Evolutionary conservation across 2,797 vertebrate genomes (phyloP).

Genomic region (Cirrhinus mrigala): DNA sequence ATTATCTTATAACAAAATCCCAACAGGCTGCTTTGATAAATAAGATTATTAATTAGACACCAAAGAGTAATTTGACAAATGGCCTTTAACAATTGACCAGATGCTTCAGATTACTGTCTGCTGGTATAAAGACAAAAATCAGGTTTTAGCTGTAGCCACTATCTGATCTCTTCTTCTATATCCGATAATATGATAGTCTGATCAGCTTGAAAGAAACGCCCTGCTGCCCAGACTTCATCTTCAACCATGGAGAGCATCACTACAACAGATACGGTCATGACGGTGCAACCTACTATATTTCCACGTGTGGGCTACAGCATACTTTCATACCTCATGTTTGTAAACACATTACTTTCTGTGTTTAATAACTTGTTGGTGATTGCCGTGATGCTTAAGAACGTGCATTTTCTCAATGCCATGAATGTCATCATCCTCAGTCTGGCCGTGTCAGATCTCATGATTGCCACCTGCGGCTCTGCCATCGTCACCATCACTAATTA

Average conservation of each 20-base stretch:
- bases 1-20: not conserved
- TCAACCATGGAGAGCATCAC: slow-evolving; percentile 67
- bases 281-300: slow-evolving; percentile 67
- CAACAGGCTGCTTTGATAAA: slow-evolving; percentile 16
- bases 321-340: slow-evolving; percentile 77
- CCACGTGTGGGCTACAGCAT: slow-evolving; percentile 75
- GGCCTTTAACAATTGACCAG: slow-evolving; percentile 16
- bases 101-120: slow-evolving; percentile 2
- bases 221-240: slow-evolving; percentile 2
- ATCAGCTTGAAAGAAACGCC: not conserved
- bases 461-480: slow-evolving; percentile 73
- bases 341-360: slow-evolving; percentile 72
- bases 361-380: slow-evolving; percentile 78
- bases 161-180: not conserved
- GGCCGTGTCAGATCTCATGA: slow-evolving; percentile 76
- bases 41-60: not conserved
- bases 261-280: slow-evolving; percentile 52
- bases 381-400: slow-evolving; percentile 66
- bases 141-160: not conserved
- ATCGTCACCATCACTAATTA: slow-evolving; percentile 78
- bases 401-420: slow-evolving; percentile 68
- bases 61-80: slow-evolving; percentile 44
- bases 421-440: slow-evolving; percentile 73
- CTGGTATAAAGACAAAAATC: not conserved
- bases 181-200: not conserved